Evolutionary conservation across 2,113 vertebrate species (phyloP).

Genomic region (Pelusios castaneus): DNA sequence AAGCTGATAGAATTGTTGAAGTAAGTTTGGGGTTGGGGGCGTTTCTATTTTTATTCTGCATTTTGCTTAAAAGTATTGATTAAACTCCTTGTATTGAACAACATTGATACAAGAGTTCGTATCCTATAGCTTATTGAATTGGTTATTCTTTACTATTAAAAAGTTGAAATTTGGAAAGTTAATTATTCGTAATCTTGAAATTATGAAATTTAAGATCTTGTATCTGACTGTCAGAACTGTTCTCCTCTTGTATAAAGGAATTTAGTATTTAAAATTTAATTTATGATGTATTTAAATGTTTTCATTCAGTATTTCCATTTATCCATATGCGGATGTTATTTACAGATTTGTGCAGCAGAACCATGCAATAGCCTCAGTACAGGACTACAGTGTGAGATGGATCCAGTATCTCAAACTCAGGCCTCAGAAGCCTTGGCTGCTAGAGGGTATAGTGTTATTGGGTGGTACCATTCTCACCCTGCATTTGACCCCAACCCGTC

Average conservation of each 20-base stretch:
- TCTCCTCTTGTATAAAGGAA: background rate
- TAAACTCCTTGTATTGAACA: background rate
- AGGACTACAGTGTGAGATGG: constrained; percentile 98
- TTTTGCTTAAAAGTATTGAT: background rate
- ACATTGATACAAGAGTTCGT: background rate
- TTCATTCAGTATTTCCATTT: background rate
- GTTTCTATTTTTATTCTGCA: background rate
- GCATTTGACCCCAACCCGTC: constrained; percentile 96
- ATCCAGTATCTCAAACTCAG: constrained; percentile 94
- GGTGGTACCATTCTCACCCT: constrained; percentile 98
- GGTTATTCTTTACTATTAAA: background rate
- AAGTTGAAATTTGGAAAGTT: background rate
- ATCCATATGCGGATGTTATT: background rate
- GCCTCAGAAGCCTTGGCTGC: constrained; percentile 89
- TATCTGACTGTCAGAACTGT: background rate
- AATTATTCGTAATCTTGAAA: background rate
- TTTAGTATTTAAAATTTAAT: background rate
- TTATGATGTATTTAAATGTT: background rate
- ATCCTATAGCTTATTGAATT: background rate
- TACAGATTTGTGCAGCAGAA: constrained; percentile 90
- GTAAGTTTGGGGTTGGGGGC: constrained; percentile 72
- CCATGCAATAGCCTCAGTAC: constrained; percentile 97
- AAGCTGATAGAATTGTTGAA: constrained; percentile 85
- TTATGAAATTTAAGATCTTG: background rate
- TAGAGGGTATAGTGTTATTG: constrained; percentile 88